A percentile compares a stretch with the other conserved stretches of the same genome.
Conservation (phyloP, 2,888 invertebrate genomes). For the Meteorus colon region DNA sequence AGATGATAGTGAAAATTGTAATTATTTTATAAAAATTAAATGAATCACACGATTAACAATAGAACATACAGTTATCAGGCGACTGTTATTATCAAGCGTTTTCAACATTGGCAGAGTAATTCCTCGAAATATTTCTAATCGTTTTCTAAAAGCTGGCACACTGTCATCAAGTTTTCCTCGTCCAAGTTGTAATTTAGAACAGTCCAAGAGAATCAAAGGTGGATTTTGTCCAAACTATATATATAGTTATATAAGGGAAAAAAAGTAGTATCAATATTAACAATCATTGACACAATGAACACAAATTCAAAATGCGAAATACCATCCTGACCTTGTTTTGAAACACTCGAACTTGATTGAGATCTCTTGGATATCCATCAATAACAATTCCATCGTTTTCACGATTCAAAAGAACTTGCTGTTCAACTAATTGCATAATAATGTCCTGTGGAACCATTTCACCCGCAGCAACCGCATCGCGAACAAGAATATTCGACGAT, state of each 20-base stretch:
- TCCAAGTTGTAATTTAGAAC: conserved; percentile 91
- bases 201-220: conserved; percentile 89
- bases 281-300: neutral
- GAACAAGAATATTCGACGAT: conserved; percentile 79
- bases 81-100: conserved; percentile 85
- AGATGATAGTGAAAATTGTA: neutral
- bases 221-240: conserved; percentile 84
- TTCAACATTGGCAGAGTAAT: conserved; percentile 92
- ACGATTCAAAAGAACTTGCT: conserved; percentile 75
- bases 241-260: too few species aligned
- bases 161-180: conserved; percentile 90
- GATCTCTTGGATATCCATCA: conserved; percentile 95
- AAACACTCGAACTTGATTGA: conserved; percentile 90
- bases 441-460: conserved; percentile 88
- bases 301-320: neutral
- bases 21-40: conserved; percentile 10
- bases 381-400: conserved; percentile 85
- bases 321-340: conserved; percentile 84
- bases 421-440: conserved; percentile 84
- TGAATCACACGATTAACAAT: neutral
- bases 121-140: conserved; percentile 90
- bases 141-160: conserved; percentile 87
- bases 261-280: neutral
- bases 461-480: conserved; percentile 83
- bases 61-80: conserved; percentile 86